Conservation (phyloP, 1,140 invertebrate species). For the Panulirus ornatus region DNA sequence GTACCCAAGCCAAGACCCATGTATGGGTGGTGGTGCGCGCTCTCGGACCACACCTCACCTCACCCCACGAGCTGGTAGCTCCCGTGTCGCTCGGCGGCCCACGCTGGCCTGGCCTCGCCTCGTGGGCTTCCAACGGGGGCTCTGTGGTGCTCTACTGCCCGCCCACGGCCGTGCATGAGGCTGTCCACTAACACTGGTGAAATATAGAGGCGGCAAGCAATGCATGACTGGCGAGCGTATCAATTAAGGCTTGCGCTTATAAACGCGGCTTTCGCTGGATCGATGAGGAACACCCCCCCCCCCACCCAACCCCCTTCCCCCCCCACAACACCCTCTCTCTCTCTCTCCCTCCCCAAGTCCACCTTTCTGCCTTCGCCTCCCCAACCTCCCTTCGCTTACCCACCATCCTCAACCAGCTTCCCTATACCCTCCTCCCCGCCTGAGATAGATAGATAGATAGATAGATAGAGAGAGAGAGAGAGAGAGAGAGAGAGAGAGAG, state of each 20-base stretch:
- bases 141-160: too few species aligned
- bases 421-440: too few species aligned
- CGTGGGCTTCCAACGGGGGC: too few species aligned
- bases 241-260: slow-evolving; percentile 32
- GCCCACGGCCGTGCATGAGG: neutral
- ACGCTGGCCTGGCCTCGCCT: too few species aligned
- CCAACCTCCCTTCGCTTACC: neutral
- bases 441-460: neutral
- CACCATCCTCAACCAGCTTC: neutral
- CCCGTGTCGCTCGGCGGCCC: too few species aligned
- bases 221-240: slow-evolving; percentile 40
- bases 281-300: neutral
- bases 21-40: too few species aligned
- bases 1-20: too few species aligned
- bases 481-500: neutral
- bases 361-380: neutral
- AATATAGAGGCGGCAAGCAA: slow-evolving; percentile 21
- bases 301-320: neutral
- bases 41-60: too few species aligned
- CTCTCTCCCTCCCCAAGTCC: neutral
- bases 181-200: slow-evolving; percentile 18
- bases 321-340: neutral
- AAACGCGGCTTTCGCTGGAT: slow-evolving; percentile 20
- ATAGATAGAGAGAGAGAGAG: neutral
- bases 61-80: too few species aligned